These are phyloP conservation scores for Wasmannia auropunctata DNA, from an alignment of 1,140 invertebrate genomes.

Conservation along the genomic window DNA sequence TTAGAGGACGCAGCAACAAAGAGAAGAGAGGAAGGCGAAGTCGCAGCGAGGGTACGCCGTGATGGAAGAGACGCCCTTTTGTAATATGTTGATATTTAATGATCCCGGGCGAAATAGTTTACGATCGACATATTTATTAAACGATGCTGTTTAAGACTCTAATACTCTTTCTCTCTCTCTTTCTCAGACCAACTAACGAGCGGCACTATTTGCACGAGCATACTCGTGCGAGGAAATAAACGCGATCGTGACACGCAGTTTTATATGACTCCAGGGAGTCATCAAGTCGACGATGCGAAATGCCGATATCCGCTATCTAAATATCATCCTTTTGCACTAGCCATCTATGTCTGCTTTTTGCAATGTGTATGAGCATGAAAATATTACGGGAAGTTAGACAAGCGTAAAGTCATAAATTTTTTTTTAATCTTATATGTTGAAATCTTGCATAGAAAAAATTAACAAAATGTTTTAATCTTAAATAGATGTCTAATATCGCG, in stretches of 20 bases:
- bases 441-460: neutral
- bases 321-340: slow-evolving; percentile 35
- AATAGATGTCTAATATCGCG: neutral
- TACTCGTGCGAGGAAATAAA: slow-evolving; percentile 54
- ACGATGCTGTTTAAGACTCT: slow-evolving; percentile 74
- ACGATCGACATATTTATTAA: slow-evolving; percentile 82
- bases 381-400: slow-evolving; percentile 8
- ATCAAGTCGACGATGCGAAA: slow-evolving; percentile 40
- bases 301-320: slow-evolving; percentile 44
- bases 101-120: slow-evolving; percentile 78
- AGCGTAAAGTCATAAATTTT: neutral
- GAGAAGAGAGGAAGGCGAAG: slow-evolving; percentile 28
- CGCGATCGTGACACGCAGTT: slow-evolving; percentile 24
- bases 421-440: neutral
- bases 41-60: neutral
- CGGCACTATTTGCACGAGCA: slow-evolving; percentile 53
- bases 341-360: neutral
- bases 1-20: slow-evolving; percentile 56
- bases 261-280: slow-evolving; percentile 43
- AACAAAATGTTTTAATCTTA: neutral
- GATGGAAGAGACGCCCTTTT: slow-evolving; percentile 61
- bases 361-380: neutral
- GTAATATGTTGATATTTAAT: slow-evolving; percentile 81
- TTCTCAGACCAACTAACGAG: slow-evolving; percentile 74
- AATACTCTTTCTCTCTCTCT: slow-evolving; percentile 65